These are phyloP conservation scores for Mico argentatus DNA, from an alignment of 2,797 vertebrate genomes.

Conservation along the genomic window DNA sequence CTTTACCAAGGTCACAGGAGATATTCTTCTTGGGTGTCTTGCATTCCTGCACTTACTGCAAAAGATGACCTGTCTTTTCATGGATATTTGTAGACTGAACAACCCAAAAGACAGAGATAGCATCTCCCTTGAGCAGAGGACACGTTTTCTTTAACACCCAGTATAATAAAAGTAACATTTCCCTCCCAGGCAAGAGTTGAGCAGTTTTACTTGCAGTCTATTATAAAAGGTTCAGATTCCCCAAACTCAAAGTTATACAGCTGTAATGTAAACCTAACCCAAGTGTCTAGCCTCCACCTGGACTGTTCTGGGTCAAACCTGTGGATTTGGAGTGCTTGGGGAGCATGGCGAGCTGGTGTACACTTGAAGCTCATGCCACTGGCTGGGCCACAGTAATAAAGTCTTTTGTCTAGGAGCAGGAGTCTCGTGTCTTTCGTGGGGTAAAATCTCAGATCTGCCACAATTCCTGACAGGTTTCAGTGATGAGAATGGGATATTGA, in stretches of 20 bases:
- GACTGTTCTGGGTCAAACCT: neutral
- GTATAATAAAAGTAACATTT: neutral
- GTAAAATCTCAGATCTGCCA: neutral
- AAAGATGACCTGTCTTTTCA: neutral
- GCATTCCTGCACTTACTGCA: neutral
- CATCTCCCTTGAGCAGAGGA: neutral
- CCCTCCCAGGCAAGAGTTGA: neutral
- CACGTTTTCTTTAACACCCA: neutral
- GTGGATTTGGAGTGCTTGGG: neutral
- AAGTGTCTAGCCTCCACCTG: neutral
- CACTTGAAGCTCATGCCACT: neutral
- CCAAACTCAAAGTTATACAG: neutral
- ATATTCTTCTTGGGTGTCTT: neutral
- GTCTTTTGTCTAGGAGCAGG: neutral
- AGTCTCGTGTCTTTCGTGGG: neutral
- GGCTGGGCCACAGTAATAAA: neutral
- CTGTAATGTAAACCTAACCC: neutral
- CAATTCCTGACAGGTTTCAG: neutral
- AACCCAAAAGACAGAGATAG: neutral
- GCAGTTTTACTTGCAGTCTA: neutral
- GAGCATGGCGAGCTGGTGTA: rapidly evolving
- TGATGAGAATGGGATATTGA: neutral
- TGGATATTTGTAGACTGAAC: neutral
- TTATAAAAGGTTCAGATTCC: neutral
- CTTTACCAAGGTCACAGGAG: neutral